Evolutionary conservation across 1,140 invertebrate genomes (phyloP).

Genomic region (Maniola jurtina): DNA sequence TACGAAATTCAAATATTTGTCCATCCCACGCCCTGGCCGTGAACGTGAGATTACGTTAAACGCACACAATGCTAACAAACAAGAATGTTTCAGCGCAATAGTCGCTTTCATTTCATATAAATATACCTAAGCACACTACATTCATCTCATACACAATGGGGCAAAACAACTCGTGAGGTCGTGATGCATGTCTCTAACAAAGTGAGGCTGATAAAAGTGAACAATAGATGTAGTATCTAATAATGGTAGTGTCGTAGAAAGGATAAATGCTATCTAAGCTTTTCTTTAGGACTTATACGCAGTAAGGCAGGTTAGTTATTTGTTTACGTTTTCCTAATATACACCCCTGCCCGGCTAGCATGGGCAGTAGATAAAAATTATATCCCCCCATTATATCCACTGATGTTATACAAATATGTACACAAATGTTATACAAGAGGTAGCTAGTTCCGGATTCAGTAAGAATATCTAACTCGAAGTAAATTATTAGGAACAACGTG

Average conservation of each 20-base stretch:
- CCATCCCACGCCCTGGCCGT: constrained; percentile 16
- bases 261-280: neutral
- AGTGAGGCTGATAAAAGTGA: constrained; percentile 17
- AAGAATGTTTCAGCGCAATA: constrained; percentile 16
- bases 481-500: too few species aligned
- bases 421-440: too few species aligned
- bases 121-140: neutral
- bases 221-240: neutral
- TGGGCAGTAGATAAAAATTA: too few species aligned
- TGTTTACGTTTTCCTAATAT: too few species aligned
- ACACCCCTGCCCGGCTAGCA: too few species aligned
- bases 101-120: constrained; percentile 2
- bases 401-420: too few species aligned
- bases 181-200: constrained; percentile 22
- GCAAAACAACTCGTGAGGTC: constrained; percentile 25
- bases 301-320: too few species aligned
- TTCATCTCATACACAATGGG: constrained; percentile 9
- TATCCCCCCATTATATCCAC: too few species aligned
- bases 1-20: constrained; percentile 6
- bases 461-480: too few species aligned
- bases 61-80: constrained; percentile 11
- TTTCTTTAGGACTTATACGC: neutral
- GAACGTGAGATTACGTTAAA: constrained; percentile 16
- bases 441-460: too few species aligned
- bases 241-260: neutral